Evolutionary conservation across 1,140 invertebrate genomes (phyloP), one percentile per base, ranked within the genome.

Genomic region (Drosophila pruinosa): DNA sequence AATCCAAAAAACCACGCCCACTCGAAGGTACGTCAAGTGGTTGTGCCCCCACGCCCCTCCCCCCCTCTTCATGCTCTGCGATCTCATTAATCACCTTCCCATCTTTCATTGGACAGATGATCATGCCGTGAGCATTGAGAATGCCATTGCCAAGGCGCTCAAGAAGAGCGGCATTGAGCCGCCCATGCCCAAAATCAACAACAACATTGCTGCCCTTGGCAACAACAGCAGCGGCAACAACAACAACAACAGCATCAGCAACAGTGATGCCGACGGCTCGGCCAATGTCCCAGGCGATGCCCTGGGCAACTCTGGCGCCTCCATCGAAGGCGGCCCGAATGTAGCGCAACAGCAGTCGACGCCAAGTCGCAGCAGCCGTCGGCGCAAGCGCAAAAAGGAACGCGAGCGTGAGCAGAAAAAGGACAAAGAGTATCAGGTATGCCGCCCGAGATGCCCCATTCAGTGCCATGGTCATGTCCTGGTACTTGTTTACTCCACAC

Each of bases 81-180:
- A 36, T 28, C 17, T 6, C 12, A 15, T 1, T 12, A 7, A 10
- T 7, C 17, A 4, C 24, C 92, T 94, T n/a, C n/a, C n/a, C n/a
- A n/a, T n/a, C n/a, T n/a, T n/a, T n/a, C n/a, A n/a, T n/a, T n/a
- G n/a, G n/a, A n/a, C n/a, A 78, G 95, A 96, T 78, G 95, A 96
- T 91, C 96, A 95, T 92, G 95, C 95, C 36, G 94, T 94, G 19
- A 94, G 94, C 90, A 94, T 96, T 72, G 95, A 96, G 80, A 95
- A 95, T 90, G 94, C 95, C 19, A 94, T 96, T 41, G 94, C 94
- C 47, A 94, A 94, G 70, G 95, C 93, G 3, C 91, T 94, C 91
- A 93, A 94, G 91, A 91, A 93, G 89, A 89, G 93, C 72, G 90
- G 90, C 69, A 86, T 94, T 79, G 73, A 92, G 70, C 75, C 93